A percentile compares a stretch with the other conserved stretches of the same genome.
Evolutionary conservation across 1,140 invertebrate genomes (phyloP).

Genomic region (Macrobrachium nipponense): DNA sequence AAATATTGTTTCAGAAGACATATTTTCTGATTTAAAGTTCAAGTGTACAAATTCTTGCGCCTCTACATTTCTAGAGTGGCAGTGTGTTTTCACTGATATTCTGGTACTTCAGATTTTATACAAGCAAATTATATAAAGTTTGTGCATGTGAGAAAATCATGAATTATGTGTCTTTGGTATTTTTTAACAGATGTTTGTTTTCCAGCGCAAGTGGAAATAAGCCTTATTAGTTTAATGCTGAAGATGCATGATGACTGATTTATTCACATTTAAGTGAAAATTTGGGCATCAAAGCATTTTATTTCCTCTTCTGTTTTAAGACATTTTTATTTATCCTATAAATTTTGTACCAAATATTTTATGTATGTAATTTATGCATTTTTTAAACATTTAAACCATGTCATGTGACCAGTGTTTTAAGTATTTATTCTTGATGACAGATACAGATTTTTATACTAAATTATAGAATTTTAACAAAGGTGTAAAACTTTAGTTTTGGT

Average conservation of each 20-base stretch:
- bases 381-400: not conserved
- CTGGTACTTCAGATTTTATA: constrained; percentile 56
- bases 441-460: constrained; percentile 20
- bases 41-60: constrained; percentile 56
- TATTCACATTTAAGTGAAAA: constrained; percentile 38
- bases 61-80: constrained; percentile 38
- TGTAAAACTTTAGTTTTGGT: not conserved
- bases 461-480: not conserved
- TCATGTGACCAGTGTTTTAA: not conserved
- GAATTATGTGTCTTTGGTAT: constrained; percentile 55
- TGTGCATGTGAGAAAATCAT: constrained; percentile 48
- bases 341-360: not conserved
- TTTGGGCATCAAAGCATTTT: constrained; percentile 59
- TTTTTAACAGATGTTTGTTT: constrained; percentile 47
- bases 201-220: constrained; percentile 51
- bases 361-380: not conserved
- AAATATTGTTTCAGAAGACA: constrained; percentile 59
- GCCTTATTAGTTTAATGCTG: constrained; percentile 44
- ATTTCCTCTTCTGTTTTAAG: constrained; percentile 21
- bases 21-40: constrained; percentile 53
- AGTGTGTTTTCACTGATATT: constrained; percentile 58
- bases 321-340: constrained; percentile 3
- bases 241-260: constrained; percentile 48
- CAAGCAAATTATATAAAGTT: constrained; percentile 49
- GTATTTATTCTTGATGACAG: not conserved